A percentile compares a stretch with the other conserved stretches of the same genome.
phyloP scores from a whole-genome alignment of 2,888 invertebrate species.

The Selenia dentaria region DNA sequence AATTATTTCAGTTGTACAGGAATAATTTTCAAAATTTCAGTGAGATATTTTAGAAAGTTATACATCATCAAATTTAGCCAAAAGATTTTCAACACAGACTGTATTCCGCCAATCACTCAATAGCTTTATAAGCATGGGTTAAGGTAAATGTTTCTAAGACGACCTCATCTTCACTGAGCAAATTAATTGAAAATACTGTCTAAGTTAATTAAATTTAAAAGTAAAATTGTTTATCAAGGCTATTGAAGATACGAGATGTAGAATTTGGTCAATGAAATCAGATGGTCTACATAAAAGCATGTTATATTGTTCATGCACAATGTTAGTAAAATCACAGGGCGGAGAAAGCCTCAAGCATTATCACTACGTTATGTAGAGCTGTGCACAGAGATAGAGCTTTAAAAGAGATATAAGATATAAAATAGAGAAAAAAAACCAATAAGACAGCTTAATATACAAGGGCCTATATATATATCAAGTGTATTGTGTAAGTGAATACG shows the following conservation, averaged over 20 bases:
- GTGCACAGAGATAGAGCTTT: constrained; percentile 11
- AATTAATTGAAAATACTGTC: too few relatives aligned
- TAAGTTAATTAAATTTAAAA: too few relatives aligned
- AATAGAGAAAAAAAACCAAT: constrained; percentile 18
- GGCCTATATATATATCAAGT: constrained; percentile 36
- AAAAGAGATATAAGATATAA: constrained; percentile 18
- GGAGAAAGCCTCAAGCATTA: constrained; percentile 1
- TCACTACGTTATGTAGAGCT: constrained; percentile 11
- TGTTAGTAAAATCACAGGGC: not conserved
- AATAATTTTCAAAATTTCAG: not conserved
- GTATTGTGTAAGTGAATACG: constrained; percentile 43
- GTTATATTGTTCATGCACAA: constrained; percentile 33
- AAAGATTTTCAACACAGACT: not conserved
- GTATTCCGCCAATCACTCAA: not conserved
- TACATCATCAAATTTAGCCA: not conserved
- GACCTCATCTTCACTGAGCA: not conserved
- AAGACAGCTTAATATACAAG: constrained; percentile 29
- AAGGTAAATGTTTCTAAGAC: constrained; percentile 2
- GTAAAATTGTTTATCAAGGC: too few relatives aligned
- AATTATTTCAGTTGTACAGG: not conserved
- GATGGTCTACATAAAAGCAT: constrained; percentile 17
- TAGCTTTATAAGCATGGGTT: not conserved
- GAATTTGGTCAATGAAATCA: not conserved
- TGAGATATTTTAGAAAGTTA: not conserved
- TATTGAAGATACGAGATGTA: too few relatives aligned